Evolutionary conservation across 2,888 invertebrate species (phyloP), one percentile per base, ranked within the genome.

Genomic region (Auanema sp.): DNA sequence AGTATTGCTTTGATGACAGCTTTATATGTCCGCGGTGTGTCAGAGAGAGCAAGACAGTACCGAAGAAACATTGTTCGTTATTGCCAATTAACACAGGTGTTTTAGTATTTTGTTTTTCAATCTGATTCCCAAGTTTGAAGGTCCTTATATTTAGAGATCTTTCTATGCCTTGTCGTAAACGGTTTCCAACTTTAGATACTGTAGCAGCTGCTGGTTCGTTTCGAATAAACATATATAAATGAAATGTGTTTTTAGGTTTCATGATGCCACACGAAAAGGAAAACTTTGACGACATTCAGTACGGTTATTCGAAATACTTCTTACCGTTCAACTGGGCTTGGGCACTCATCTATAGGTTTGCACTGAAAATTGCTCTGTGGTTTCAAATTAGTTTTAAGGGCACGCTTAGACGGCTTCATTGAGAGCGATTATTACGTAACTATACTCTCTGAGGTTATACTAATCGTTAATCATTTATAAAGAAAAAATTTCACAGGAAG

Each of bases 201-300:
- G 72, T 77, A 2, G 75, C 70, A 18, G 76, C 76, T n/a, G 76
- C 76, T 14, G 71, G 71, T 68, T 5, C 47, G 16, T 47, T 47
- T 10, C 6, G 47, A 47, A 47, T 16, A 10, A 47, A 10, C 47
- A 21, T 47, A 47, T 3, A 18, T 3, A 47, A 47, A 47, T 16
- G 21, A 16, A 21, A 47, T 10, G 3, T 47, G 4, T 47, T 33
- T 53, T 25, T 41, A 68, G 75, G 76, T 4, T 73, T 75, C 65
- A 73, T 77, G 74, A 75, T 72, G 65, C 69, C 67, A 16, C 75
- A 77, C 40, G 76, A 77, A 51, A 73, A 72, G 54, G 73, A 54
- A n/a, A 71, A 71, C 25, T 77, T 77, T 42, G 76, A 77, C 52
- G 66, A 67, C 55, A 77, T 77, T 25, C 75, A 77, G 52, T 77